Base-by-base conservation (phyloP, 2,888 invertebrate species). In the Marronus borbonicus region DNA sequence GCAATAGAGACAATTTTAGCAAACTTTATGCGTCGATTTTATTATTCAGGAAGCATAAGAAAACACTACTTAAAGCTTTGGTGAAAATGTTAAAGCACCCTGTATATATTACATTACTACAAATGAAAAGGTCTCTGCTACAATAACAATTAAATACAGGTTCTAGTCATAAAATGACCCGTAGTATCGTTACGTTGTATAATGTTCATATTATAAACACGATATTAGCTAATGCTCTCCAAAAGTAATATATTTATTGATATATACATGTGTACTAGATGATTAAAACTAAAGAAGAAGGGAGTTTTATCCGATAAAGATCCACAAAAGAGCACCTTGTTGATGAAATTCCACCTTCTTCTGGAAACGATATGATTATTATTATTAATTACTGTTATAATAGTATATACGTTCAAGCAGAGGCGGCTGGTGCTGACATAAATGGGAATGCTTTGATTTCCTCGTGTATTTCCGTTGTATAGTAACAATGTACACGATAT, bases 121-220 rank as follows among this genome's bases (percentile, higher is more conserved):
- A 74, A 49, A 74, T 36, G 58, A 74, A 20, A 68, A 68, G 68
- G 68, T 24, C 68, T 68, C 68, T 28, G 28, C 64, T 62, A 75
- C 76, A 76, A 76, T 76, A 66, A 68, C 58, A 68, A 76, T 64
- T 62, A 50, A 44, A 44, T 50, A 72, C 52, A 77, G 72, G 77
- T 77, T 77, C 77, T 77, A 77, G 77, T 77, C 77, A 77, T 65
- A 55, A 70, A 20, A 77, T 36, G 77, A 74, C 65, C 65, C 77
- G 55, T 70, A 17, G 55, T 72, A 58, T 10, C 17, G 50, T 55
- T 31, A 36, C 3, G 20, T 70, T 64, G 58, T 49, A 52, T 77
- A 62, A 14, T 17, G 55, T 72, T 44, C 58, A 72, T 72, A 58
- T 24, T 24, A 24, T 62, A 10, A 44, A 62, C 55, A n/a, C 17